Conservation (phyloP, 2,113 vertebrate species). For the Taxidea taxus region DNA sequence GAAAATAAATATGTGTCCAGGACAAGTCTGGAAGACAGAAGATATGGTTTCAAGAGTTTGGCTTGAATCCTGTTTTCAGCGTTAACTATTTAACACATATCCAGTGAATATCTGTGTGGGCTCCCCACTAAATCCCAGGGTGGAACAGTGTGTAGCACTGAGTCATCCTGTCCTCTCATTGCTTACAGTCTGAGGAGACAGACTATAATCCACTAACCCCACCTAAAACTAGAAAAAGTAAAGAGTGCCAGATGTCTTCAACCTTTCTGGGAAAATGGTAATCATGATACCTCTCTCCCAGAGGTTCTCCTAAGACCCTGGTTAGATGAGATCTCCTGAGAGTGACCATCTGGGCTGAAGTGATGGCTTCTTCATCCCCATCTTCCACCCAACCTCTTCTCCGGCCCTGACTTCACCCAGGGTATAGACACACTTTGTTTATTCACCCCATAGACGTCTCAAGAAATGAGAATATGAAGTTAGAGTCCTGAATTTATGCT, state of each 20-base stretch:
- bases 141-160: too few species aligned
- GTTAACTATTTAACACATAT: neutral
- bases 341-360: rapidly evolving
- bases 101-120: neutral
- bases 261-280: neutral
- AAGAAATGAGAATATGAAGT: neutral
- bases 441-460: neutral
- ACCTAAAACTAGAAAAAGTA: neutral
- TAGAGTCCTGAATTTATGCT: neutral
- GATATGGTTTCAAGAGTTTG: neutral
- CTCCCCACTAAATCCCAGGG: neutral
- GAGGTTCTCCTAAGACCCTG: neutral
- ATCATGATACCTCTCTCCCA: neutral
- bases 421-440: rapidly evolving
- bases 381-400: neutral
- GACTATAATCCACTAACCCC: neutral
- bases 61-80: neutral
- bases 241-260: neutral
- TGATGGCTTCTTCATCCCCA: rapidly evolving
- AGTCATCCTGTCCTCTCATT: neutral
- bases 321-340: neutral
- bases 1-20: neutral
- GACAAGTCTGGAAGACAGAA: neutral
- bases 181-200: neutral
- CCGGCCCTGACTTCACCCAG: neutral